Base-by-base conservation (phyloP, 2,888 invertebrate genomes). In the Papilio elwesi region DNA sequence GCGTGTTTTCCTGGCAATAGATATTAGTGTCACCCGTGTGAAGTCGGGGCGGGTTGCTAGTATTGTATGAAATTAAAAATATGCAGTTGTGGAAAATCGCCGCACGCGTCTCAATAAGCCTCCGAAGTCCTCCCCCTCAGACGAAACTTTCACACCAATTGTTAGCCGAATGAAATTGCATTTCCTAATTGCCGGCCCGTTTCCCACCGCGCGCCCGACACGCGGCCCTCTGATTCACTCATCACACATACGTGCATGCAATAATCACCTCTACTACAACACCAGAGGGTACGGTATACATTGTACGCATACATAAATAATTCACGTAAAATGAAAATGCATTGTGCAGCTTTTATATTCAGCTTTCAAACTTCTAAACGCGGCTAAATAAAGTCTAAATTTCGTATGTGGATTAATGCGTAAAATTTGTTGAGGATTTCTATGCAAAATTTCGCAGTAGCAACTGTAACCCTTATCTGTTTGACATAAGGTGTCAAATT, bases 151-250 rank as follows among this genome's bases (percentile, higher is more conserved):
- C 86, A 85, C 86, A 86, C 85, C 82, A 80, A 86, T 86, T 83
- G 83, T 84, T 82, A 77, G 80, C 80, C 85, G 83, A 88, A 87
- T 86, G 84, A 86, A 88, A 91, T 88, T 89, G 90, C 91, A 85
- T 90, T 88, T 90, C 89, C 90, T 92, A 92, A 92, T 92, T 92
- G 91, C 83, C 80, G 81, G 74, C 78, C 84, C 82, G 85, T 85
- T 89, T 91, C 90, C 89, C 85, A 90, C 85, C 90, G 86, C 84
- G 83, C 85, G 91, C 87, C 90, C 78, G 92, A 78, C 92, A 92
- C 92, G 92, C 90, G 92, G 90, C 93, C 63, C 75, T 75, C 73
- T 77, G 80, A 82, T 82, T 82, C 81, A 84, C 84, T 84, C 83
- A 68, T 76, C 66, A 80, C 78, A 75, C 74, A 77, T 52, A 73